A percentile compares a stretch with the other conserved stretches of the same genome.
These are phyloP conservation scores for Odocoileus virginianus DNA, from an alignment of 2,113 vertebrate genomes.

Conservation along the genomic window DNA sequence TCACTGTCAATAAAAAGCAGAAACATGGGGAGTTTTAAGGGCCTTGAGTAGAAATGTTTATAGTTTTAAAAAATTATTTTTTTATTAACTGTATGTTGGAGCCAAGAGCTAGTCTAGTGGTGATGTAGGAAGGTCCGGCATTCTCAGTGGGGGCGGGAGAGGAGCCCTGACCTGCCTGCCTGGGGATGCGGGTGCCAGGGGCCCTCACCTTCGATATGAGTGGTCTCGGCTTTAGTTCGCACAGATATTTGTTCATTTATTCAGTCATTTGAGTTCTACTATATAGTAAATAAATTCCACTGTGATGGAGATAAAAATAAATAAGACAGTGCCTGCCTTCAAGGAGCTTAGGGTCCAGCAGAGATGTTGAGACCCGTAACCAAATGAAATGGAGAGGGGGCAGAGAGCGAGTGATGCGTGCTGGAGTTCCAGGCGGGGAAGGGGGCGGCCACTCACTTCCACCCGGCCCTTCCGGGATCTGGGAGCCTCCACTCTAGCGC, in stretches of 20 bases:
- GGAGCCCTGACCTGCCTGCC: neutral
- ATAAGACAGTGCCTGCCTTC: neutral
- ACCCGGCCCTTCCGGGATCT: too few relatives aligned
- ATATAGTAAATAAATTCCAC: neutral
- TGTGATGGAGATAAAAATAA: neutral
- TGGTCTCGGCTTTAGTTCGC: neutral
- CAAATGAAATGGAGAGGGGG: neutral
- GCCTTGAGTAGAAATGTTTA: neutral
- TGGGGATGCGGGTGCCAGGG: accelerated
- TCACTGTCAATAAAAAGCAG: neutral
- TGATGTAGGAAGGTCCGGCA: accelerated
- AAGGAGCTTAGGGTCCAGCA: neutral
- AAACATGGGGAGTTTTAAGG: neutral
- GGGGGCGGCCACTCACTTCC: neutral
- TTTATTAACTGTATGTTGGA: neutral
- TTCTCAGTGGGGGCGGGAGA: too few relatives aligned
- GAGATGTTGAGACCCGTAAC: neutral
- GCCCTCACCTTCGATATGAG: too few relatives aligned
- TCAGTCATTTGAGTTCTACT: neutral
- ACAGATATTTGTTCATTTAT: neutral
- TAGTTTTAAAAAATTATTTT: neutral
- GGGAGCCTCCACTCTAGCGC: neutral
- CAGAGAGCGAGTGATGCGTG: neutral
- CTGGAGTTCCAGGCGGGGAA: neutral
- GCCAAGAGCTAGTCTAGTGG: neutral